Percentiles rank a stretch among this genome's conserved stretches.
These are phyloP conservation scores for Paguma larvata DNA, from an alignment of 2,797 vertebrate genomes.

Conservation along the genomic window DNA sequence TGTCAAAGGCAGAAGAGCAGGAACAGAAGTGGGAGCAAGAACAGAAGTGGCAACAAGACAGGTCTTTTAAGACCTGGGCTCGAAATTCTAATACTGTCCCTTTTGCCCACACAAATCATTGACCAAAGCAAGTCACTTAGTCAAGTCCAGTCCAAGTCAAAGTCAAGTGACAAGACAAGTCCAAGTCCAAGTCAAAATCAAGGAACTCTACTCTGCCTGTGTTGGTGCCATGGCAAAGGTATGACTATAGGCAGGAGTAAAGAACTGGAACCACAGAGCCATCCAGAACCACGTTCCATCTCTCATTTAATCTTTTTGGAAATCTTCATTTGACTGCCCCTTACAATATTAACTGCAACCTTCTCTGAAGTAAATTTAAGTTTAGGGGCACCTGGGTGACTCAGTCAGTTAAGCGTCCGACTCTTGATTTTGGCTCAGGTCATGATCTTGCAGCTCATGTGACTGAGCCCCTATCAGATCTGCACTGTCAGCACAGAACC, in stretches of 20 bases:
- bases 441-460: no score
- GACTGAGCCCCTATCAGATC: no score
- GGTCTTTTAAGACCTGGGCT: background rate
- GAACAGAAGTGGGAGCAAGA: background rate
- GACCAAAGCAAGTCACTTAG: background rate
- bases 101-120: background rate
- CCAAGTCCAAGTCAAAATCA: background rate
- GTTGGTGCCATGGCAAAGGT: background rate
- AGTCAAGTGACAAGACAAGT: no score
- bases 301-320: background rate
- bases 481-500: no score
- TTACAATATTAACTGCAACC: slow-evolving; percentile 18
- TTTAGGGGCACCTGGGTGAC: background rate
- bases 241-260: background rate
- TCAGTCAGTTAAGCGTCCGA: no score
- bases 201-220: background rate
- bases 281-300: background rate
- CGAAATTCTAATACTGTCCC: background rate
- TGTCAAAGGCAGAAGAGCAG: background rate
- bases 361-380: background rate
- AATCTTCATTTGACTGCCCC: background rate
- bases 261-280: background rate
- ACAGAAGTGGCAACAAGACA: no score
- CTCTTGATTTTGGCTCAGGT: no score
- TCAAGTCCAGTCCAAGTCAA: background rate